phyloP scores from a whole-genome alignment of 1,140 invertebrate genomes.

The Eumaeus atala region DNA sequence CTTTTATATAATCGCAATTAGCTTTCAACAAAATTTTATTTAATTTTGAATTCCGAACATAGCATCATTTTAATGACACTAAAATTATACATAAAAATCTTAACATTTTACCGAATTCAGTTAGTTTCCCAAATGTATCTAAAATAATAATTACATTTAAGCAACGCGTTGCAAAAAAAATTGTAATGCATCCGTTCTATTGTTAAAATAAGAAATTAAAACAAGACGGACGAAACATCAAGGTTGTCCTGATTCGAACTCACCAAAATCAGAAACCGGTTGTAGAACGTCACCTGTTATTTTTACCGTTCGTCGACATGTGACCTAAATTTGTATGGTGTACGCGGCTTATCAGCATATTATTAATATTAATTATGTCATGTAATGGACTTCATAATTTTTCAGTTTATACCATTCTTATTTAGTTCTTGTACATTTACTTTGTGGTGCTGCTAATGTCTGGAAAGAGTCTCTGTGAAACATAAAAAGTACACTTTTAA shows the following conservation, averaged over 20 bases:
- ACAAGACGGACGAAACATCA: not conserved
- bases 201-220: too few species aligned
- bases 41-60: too few species aligned
- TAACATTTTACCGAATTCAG: too few species aligned
- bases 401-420: not conserved
- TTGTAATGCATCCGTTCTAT: too few species aligned
- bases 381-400: not conserved
- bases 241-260: constrained; percentile 9
- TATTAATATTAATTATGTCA: constrained; percentile 25
- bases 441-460: not conserved
- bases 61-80: too few species aligned
- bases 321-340: constrained; percentile 25
- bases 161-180: too few species aligned
- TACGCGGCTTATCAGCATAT: constrained; percentile 22
- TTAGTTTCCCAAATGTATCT: too few species aligned
- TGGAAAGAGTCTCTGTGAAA: too few species aligned
- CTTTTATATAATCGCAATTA: not conserved
- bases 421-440: not conserved
- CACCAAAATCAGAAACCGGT: constrained; percentile 33
- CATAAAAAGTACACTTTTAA: too few species aligned
- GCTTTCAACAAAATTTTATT: too few species aligned
- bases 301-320: constrained; percentile 27
- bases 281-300: constrained; percentile 28
- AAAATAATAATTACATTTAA: too few species aligned
- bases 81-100: too few species aligned